Conservation (phyloP, 2,888 invertebrate species). For the Deilephila elpenor region DNA sequence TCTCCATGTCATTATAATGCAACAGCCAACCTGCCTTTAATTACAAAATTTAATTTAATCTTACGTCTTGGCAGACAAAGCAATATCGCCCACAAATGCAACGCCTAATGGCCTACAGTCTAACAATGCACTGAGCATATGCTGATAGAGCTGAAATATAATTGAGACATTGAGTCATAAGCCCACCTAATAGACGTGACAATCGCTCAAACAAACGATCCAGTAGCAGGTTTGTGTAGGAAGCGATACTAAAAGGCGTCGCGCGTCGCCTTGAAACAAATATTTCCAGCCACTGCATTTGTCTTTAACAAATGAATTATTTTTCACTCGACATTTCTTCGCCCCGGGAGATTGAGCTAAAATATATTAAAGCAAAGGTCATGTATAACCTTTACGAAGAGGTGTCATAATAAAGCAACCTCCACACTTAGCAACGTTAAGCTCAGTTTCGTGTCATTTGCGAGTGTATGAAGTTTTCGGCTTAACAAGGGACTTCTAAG, state of each 20-base stretch:
- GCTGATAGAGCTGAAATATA: not conserved
- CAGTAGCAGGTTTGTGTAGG: conserved; percentile 13
- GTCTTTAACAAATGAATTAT: not conserved
- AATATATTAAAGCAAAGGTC: conserved; percentile 18
- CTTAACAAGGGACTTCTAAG: conserved; percentile 47
- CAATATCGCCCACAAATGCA: not conserved
- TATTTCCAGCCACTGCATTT: not conserved
- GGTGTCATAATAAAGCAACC: conserved; percentile 26
- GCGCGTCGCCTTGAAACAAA: conserved; percentile 10
- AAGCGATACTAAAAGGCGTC: not conserved
- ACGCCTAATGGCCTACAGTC: not conserved
- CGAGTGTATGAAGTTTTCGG: conserved; percentile 45
- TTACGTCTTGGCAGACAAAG: not conserved
- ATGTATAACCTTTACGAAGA: conserved; percentile 9
- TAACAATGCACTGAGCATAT: conserved; percentile 1
- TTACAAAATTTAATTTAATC: not conserved
- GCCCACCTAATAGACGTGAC: not conserved
- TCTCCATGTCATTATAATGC: not conserved
- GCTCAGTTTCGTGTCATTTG: conserved; percentile 47
- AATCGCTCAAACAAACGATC: not conserved
- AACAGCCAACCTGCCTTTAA: not conserved
- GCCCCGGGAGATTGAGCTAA: not conserved
- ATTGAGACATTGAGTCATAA: not conserved
- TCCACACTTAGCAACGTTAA: conserved; percentile 36
- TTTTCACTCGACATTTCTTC: not conserved